Percentiles rank a stretch among this genome's conserved stretches.
These are phyloP conservation scores for Rhodeus uyekii DNA, from an alignment of 2,797 vertebrate species.

Conservation along the genomic window DNA sequence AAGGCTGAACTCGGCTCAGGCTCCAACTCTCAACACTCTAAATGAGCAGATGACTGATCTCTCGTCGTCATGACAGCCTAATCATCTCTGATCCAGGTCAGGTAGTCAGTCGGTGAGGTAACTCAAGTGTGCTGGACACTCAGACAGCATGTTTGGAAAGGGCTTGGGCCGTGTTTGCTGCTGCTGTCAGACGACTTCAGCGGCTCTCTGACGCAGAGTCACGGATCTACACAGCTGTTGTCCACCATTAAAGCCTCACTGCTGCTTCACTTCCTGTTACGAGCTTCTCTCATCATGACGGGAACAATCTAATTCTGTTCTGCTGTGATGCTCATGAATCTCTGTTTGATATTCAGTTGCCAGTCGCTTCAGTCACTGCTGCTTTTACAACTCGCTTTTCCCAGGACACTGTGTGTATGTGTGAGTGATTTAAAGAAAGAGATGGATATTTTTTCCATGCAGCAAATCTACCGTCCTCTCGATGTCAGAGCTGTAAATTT, in stretches of 20 bases:
- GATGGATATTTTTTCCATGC: neutral
- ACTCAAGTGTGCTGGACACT: constrained; percentile 3
- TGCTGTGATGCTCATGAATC: neutral
- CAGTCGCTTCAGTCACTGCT: neutral
- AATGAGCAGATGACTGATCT: neutral
- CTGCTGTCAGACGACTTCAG: constrained; percentile 2
- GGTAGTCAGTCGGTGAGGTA: constrained; percentile 17
- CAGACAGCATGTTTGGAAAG: neutral
- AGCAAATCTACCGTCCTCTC: neutral
- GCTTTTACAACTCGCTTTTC: neutral
- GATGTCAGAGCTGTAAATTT: constrained; percentile 8
- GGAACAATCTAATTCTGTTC: neutral
- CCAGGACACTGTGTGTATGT: neutral
- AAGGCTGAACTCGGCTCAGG: no score
- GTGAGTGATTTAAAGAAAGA: constrained; percentile 12
- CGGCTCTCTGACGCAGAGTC: neutral
- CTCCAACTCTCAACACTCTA: no score
- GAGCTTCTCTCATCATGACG: neutral
- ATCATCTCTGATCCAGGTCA: constrained; percentile 14
- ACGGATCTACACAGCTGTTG: constrained; percentile 11
- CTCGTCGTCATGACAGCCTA: neutral
- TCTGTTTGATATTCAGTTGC: neutral
- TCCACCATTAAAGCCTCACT: neutral
- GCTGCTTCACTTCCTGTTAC: neutral
- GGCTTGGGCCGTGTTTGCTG: neutral